Evolutionary conservation across 2,797 vertebrate genomes (phyloP), one percentile per base, ranked within the genome.

Genomic region (Gymnoscopelus microlampas): DNA sequence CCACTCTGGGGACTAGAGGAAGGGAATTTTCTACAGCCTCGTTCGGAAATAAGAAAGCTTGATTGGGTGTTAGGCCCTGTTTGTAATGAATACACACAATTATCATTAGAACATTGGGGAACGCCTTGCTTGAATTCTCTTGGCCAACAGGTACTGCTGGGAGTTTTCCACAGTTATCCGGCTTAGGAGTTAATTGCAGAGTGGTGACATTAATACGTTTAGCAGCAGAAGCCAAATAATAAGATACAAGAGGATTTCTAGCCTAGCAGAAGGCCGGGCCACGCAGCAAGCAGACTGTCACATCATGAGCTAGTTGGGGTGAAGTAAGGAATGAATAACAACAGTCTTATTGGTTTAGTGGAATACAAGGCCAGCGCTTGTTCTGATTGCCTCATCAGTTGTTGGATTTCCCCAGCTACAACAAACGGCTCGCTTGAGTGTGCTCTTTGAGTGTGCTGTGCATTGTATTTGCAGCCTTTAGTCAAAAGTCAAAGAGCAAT

Each of bases 81-180:
- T 60, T 39, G 58, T 53, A 61, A 66, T 57, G 4, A 49, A 62
- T 48, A 49, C 76, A 84, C 64, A 72, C 50, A 77, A 73, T 75
- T 65, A 77, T 68, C 5, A 71, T 47, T 49, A 54, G 63, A 7
- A 47, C 47, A 44, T 29, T 51, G 60, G 63, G 68, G 57, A 63
- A 66, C 19, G 57, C 4, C 9, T 5, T 7, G 57, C n/a, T 70
- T 19, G 59, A 50, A 65, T 23, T 60, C 26, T 19, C 39, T 15
- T 2, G 53, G 62, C 19, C 73, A 59, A 59, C 24, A 53, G 47
- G 3, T n/a, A n/a, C n/a, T n/a, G 24, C 10, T 29, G 5, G 58
- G 58, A 51, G 8, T 44, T 15, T 47, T 19, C 19, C 2, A n/a
- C 11, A 60, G 24, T 68, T 19, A 68, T n/a, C 10, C 47, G 48